Conservation (phyloP, 1,140 invertebrate genomes). For the Ips typographus region DNA sequence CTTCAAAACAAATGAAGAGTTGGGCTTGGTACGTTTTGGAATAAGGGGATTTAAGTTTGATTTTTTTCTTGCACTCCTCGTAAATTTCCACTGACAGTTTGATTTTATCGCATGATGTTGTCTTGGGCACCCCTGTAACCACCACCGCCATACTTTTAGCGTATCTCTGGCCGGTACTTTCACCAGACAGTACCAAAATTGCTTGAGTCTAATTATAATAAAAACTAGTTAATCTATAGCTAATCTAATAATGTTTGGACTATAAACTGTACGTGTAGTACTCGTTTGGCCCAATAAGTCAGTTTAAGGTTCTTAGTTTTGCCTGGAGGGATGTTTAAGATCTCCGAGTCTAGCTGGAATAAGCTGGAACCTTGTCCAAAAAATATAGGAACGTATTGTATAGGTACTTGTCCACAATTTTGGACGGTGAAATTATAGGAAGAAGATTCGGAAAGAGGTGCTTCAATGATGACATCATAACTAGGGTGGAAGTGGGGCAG, state of each 20-base stretch:
- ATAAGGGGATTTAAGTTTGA: constrained; percentile 18
- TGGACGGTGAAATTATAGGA: constrained; percentile 30
- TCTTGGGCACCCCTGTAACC: constrained; percentile 40
- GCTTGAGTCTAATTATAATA: constrained; percentile 27
- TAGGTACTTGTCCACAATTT: constrained; percentile 35
- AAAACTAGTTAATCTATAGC: not conserved
- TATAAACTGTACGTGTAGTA: constrained; percentile 1
- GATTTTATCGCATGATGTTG: constrained; percentile 8
- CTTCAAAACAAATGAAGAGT: constrained; percentile 14
- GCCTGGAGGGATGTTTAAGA: constrained; percentile 21
- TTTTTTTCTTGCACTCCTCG: not conserved
- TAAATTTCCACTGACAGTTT: constrained; percentile 18
- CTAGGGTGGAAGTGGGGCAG: constrained; percentile 48
- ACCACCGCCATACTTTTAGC: constrained; percentile 42
- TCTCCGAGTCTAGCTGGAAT: constrained; percentile 36
- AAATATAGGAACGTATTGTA: constrained; percentile 38
- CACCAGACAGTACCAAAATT: constrained; percentile 48
- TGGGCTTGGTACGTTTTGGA: constrained; percentile 15
- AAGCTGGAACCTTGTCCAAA: constrained; percentile 41
- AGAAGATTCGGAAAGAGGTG: constrained; percentile 33
- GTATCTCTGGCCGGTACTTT: constrained; percentile 41
- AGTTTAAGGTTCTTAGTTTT: constrained; percentile 39
- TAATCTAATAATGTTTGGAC: not conserved
- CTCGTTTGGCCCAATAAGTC: constrained; percentile 36
- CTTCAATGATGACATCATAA: constrained; percentile 41